A percentile compares a stretch with the other conserved stretches of the same genome.
These are phyloP conservation scores for Terrapene triunguis DNA, from an alignment of 2,113 vertebrate species.

Conservation along the genomic window DNA sequence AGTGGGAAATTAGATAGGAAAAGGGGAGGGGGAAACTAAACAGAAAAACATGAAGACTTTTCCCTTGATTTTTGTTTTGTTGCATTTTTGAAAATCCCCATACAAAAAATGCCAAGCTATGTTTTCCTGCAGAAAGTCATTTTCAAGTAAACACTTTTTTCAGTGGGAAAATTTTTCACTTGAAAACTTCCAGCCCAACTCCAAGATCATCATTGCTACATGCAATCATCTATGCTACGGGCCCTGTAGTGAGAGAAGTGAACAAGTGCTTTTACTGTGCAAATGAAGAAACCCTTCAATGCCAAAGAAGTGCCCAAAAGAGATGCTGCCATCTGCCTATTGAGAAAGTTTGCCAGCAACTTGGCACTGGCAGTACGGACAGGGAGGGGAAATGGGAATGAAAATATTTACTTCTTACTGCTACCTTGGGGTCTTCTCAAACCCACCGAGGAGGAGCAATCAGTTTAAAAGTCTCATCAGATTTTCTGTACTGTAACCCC, in stretches of 20 bases:
- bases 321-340: neutral
- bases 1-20: neutral
- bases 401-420: neutral
- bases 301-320: neutral
- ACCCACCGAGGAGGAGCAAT: neutral
- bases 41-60: neutral
- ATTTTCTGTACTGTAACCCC: neutral
- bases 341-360: neutral
- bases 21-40: accelerated
- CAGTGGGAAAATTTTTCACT: neutral
- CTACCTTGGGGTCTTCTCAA: neutral
- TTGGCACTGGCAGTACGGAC: neutral
- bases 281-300: neutral
- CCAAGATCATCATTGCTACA: neutral
- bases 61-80: neutral
- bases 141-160: neutral
- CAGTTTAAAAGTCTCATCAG: neutral
- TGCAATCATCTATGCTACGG: neutral
- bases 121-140: neutral
- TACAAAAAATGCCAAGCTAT: neutral
- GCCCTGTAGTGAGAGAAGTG: too few relatives aligned
- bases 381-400: neutral
- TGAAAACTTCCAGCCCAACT: neutral
- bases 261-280: too few relatives aligned
- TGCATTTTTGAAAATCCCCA: neutral